phyloP scores from a whole-genome alignment of 2,888 invertebrate genomes.

The Lordiphosa andalusiaca region DNA sequence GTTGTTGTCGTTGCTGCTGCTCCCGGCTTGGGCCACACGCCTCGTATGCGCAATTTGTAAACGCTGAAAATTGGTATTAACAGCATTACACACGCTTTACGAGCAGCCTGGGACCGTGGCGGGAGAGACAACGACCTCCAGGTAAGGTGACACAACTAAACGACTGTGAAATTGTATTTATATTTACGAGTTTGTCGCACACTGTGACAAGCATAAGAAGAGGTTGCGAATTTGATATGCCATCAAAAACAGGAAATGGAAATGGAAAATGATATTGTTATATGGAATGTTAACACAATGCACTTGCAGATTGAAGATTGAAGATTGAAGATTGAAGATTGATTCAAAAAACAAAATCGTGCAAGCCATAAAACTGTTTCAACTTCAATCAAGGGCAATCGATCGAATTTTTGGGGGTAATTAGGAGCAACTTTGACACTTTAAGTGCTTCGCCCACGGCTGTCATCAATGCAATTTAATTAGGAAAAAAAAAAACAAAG shows the following conservation, averaged over 20 bases:
- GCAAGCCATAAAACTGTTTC: no score
- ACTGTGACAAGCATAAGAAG: constrained; percentile 10
- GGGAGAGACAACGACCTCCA: constrained; percentile 2
- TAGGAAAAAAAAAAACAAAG: constrained; percentile 65
- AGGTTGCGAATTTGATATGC: constrained; percentile 11
- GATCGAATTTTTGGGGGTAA: constrained; percentile 27
- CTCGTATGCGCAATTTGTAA: constrained; percentile 69
- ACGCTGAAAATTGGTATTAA: constrained; percentile 68
- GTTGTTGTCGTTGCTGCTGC: constrained; percentile 13
- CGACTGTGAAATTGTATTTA: constrained; percentile 41
- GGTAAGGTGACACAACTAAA: constrained; percentile 50
- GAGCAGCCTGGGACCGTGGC: constrained; percentile 43
- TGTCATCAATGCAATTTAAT: constrained; percentile 69
- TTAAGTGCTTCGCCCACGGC: constrained; percentile 55
- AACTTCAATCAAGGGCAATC: not conserved
- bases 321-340: no score
- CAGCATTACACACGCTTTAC: constrained; percentile 66
- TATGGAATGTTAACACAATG: not conserved
- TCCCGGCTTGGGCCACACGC: constrained; percentile 38
- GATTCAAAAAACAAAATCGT: no score
- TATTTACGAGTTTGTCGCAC: constrained; percentile 15
- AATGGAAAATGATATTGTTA: not conserved
- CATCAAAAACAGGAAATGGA: constrained; percentile 1
- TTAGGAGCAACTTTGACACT: constrained; percentile 63
- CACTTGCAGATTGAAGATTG: not conserved